A percentile compares a stretch with the other conserved stretches of the same genome.
These are phyloP conservation scores for Rhabdornis inornatus DNA, from an alignment of 2,113 vertebrate genomes.

Conservation along the genomic window DNA sequence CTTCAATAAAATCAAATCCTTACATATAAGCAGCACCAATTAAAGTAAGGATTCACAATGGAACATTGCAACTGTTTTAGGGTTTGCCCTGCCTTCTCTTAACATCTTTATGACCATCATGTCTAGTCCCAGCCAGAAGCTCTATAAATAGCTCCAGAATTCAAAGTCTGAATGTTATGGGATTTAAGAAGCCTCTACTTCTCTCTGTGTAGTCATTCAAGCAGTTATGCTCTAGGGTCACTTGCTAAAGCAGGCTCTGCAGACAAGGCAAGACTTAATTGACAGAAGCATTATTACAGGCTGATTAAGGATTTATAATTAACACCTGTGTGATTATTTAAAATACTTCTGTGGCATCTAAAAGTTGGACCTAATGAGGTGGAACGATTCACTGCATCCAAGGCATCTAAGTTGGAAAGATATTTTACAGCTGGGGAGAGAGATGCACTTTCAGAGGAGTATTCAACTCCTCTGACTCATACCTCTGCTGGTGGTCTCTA, in stretches of 20 bases:
- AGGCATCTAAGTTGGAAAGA: neutral
- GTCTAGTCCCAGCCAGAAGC: neutral
- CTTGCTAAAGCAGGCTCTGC: neutral
- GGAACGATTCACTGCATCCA: neutral
- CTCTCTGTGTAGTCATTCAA: neutral
- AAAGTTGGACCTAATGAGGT: neutral
- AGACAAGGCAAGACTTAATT: neutral
- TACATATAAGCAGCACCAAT: neutral
- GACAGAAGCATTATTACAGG: neutral
- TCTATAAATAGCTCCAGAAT: neutral
- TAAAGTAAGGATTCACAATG: neutral
- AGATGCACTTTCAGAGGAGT: neutral
- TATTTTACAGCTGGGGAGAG: neutral
- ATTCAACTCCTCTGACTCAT: neutral
- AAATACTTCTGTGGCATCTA: neutral
- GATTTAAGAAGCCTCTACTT: neutral
- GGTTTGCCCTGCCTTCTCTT: neutral
- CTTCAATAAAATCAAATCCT: neutral
- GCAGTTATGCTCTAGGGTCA: neutral
- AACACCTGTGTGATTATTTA: neutral
- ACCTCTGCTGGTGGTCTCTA: neutral
- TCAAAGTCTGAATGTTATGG: neutral
- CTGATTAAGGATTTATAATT: neutral
- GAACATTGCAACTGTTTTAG: neutral
- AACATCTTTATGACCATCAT: fast-evolving